phyloP scores from a whole-genome alignment of 2,888 invertebrate genomes.

The Zygogramma bicolorata region DNA sequence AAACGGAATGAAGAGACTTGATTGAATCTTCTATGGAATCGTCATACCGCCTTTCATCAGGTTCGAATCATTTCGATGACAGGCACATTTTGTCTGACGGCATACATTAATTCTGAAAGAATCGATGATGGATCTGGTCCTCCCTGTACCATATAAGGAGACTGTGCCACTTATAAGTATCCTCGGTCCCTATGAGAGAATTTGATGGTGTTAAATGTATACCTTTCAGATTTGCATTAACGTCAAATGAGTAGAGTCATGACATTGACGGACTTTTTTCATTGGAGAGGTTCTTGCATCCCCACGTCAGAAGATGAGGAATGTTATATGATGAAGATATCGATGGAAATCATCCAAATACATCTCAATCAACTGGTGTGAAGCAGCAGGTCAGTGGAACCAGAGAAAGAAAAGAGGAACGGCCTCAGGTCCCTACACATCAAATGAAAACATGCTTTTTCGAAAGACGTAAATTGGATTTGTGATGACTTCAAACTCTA shows the following conservation, averaged over 20 bases:
- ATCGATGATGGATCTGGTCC: slow-evolving; percentile 33
- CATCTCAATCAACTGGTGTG: no score
- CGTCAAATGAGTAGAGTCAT: background rate
- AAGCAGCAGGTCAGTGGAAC: no score
- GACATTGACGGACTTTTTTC: no score
- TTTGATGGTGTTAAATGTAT: slow-evolving; percentile 28
- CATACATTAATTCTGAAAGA: slow-evolving; percentile 34
- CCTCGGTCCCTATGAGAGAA: slow-evolving; percentile 15
- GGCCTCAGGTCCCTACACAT: no score
- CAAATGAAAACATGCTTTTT: no score
- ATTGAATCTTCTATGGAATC: slow-evolving; percentile 30
- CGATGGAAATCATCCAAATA: no score
- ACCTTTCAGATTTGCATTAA: slow-evolving; percentile 25
- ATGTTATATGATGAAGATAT: no score
- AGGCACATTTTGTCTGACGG: slow-evolving; percentile 28
- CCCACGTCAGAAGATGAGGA: no score
- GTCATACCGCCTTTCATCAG: slow-evolving; percentile 31
- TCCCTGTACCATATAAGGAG: slow-evolving; percentile 33
- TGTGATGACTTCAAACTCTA: no score
- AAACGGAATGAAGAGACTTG: slow-evolving; percentile 10
- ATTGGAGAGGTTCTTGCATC: no score
- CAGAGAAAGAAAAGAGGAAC: no score
- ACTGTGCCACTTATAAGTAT: slow-evolving; percentile 35
- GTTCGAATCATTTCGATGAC: slow-evolving; percentile 27
- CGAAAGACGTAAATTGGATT: no score